Evolutionary conservation across 2,113 vertebrate species (phyloP), one percentile per base, ranked within the genome.

Genomic region (Sinosuthora webbiana): DNA sequence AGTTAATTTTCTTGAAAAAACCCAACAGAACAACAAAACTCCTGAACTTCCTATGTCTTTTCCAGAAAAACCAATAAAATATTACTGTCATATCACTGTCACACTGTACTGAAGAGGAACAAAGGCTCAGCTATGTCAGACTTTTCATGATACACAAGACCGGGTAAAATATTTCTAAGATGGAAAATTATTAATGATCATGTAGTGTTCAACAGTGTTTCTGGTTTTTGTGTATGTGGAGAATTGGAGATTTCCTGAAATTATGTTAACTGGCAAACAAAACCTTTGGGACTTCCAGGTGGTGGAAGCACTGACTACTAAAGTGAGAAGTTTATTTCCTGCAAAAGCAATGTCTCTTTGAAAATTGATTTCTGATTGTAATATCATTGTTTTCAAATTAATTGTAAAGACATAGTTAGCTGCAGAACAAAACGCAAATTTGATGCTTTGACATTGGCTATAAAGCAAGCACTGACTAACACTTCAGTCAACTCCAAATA

Each of bases 21-120:
- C 0, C 1, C 4, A 60, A 57, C 7, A 60, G 37, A 56, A 23
- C 10, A 69, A 25, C 10, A 70, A 9, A 70, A 11, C 1, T 8
- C 13, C 45, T 52, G 31, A 24, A 11, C 5, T 47, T 56, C 22
- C 16, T 2, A 7, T 25, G 11, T 13, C 2, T 83, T 79, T 80
- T 83, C 18, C 21, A 47, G 23, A 80, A n/a, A 33, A 81, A 68
- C 3, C 8, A 75, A 21, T 57, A 53, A 57, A 76, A 57, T 39
- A 2, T 67, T 76, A 20, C 15, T 67, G 4, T 10, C 10, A 5
- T n/a, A n/a, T n/a, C n/a, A n/a, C n/a, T n/a, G n/a, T n/a, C n/a
- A n/a, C n/a, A n/a, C 30, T 28, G 4, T 55, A 56, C 2, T 49
- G 19, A 78, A 73, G 13, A 45, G 19, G 18, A 85, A 25, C 41